Conservation (phyloP, 2,113 vertebrate genomes). For the Australoheros scitulus region DNA sequence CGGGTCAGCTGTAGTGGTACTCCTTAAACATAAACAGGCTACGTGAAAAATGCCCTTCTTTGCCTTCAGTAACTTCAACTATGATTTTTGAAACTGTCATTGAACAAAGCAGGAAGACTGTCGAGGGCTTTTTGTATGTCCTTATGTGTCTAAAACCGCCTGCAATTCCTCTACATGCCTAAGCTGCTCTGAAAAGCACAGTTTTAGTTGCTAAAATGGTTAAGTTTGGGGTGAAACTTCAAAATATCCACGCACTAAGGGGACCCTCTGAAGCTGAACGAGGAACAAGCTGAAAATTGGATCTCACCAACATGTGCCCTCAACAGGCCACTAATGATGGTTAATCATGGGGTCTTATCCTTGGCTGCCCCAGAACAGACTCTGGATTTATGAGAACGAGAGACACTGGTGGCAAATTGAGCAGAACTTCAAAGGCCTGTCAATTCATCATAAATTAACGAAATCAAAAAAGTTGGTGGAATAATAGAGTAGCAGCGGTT, state of each 20-base stretch:
- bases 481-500: neutral
- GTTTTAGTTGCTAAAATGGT: neutral
- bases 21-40: neutral
- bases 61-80: neutral
- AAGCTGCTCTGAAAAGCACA: neutral
- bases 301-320: constrained; percentile 73
- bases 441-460: constrained; percentile 44
- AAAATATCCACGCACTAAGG: constrained; percentile 25
- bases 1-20: neutral
- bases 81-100: neutral
- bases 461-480: constrained; percentile 1
- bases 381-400: constrained; percentile 62
- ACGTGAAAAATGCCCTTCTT: neutral
- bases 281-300: constrained; percentile 53
- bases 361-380: constrained; percentile 74
- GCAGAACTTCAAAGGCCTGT: constrained; percentile 52
- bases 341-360: constrained; percentile 62
- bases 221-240: constrained; percentile 11
- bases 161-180: neutral
- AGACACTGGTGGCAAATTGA: constrained; percentile 50
- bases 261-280: constrained; percentile 55
- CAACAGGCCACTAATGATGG: constrained; percentile 75
- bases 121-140: neutral
- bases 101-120: neutral
- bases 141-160: neutral